phyloP scores from a whole-genome alignment of 1,140 invertebrate genomes.

The Chrysopa pallens region DNA sequence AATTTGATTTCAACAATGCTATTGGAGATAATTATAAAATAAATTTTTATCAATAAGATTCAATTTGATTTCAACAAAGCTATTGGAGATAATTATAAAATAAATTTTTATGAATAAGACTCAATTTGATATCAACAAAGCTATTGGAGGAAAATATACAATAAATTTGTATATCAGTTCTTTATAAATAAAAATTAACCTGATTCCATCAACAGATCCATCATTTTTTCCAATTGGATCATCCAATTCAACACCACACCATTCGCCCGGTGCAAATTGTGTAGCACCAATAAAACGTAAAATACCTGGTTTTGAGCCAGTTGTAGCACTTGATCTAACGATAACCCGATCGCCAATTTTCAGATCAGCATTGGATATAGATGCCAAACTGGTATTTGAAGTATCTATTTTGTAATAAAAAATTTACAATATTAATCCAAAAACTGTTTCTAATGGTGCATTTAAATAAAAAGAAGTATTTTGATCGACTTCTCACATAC shows the following conservation, averaged over 20 bases:
- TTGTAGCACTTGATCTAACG: constrained; percentile 56
- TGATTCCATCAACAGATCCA: constrained; percentile 74
- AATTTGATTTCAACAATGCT: too few species aligned
- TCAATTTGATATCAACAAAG: too few species aligned
- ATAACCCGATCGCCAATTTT: constrained; percentile 81
- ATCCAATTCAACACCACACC: constrained; percentile 90
- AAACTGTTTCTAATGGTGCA: too few species aligned
- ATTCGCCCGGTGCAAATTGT: constrained; percentile 79
- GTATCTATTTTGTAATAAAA: constrained; percentile 13
- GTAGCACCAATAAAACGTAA: constrained; percentile 69
- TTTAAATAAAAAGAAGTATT: not conserved
- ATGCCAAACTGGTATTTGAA: constrained; percentile 36
- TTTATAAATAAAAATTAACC: constrained; percentile 25
- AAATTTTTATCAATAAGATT: too few species aligned
- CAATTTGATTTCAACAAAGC: too few species aligned
- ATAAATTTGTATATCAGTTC: not conserved
- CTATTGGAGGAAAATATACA: not conserved
- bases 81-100: too few species aligned
- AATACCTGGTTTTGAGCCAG: constrained; percentile 75
- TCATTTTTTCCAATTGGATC: constrained; percentile 91
- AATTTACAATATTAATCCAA: not conserved
- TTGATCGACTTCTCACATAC: not conserved
- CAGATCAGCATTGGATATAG: constrained; percentile 35
- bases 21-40: too few species aligned
- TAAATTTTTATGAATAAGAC: too few species aligned